Base-by-base conservation (phyloP, 2,888 invertebrate species). In the Zhuqinia jingwanae region DNA sequence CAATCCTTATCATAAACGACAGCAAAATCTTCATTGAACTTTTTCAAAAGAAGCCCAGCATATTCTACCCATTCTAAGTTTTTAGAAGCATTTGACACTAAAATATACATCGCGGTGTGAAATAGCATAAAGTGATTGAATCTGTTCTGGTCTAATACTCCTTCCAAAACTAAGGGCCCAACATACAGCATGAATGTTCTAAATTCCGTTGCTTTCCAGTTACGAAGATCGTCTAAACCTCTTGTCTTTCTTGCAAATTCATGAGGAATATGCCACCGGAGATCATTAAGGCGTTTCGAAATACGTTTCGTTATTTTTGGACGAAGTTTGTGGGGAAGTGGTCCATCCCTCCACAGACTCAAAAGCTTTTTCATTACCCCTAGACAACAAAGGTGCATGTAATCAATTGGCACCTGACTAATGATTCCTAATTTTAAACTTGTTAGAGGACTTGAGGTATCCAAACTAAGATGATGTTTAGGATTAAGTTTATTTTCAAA, bases 331-430 rank as follows among this genome's bases (percentile, higher is more conserved):
- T 36, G 15, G 11, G 56, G 73, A 6, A 47, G 36, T 36, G 36
- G 36, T 3, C 91, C 91, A 60, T 88, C 90, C 17, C 89, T 89
- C 91, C 91, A 91, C n/a, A 91, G 73, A 11, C 85, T 45, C 0
- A 92, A 30, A 2, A 92, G 60, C 53, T 91, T 91, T 68, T 90
- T 90, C 76, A 91, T 89, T 6, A 91, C 91, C 2, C 91, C 92
- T 50, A 92, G 87, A 63, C 90, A 92, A 5, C 91, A 87, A 11
- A 92, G 79, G 77, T 92, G 92, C 92, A 92, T 91, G 81, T 91
- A 91, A 30, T 92, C 91, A n/a, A 91, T 42, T 13, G 91, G 91
- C 75, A 92, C 89, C 79, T 90, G 78, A 11, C 89, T 87, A n/a
- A 92, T 90, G 84, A 91, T 84, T 20, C 88, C 90, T 70, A 92